phyloP scores from a whole-genome alignment of 2,888 invertebrate genomes.

The Malacosoma neustria region DNA sequence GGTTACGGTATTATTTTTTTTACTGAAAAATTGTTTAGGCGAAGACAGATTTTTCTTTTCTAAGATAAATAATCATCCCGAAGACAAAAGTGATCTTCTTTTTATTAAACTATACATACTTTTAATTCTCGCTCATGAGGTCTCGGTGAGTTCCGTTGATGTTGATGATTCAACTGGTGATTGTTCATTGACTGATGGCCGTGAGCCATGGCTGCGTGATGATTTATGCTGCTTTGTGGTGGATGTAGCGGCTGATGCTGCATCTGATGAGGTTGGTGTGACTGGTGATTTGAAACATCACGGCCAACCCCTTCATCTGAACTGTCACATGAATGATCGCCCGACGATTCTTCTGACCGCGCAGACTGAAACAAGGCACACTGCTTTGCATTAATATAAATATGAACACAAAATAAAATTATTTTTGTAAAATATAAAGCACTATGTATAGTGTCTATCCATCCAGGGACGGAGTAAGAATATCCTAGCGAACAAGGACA shows the following conservation, averaged over 20 bases:
- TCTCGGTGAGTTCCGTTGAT: conserved; percentile 53
- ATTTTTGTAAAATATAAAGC: too few species aligned
- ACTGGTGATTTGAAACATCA: conserved; percentile 41
- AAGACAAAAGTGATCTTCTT: too few species aligned
- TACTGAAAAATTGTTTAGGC: too few species aligned
- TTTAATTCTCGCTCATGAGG: conserved; percentile 56
- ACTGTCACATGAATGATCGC: conserved; percentile 64
- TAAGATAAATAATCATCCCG: too few species aligned
- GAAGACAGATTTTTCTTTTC: too few species aligned
- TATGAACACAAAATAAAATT: too few species aligned
- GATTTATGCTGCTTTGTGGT: conserved; percentile 32
- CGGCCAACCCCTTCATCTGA: conserved; percentile 66
- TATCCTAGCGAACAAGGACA: too few species aligned
- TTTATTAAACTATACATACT: conserved; percentile 24
- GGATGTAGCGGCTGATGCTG: conserved; percentile 26
- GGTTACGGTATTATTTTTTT: too few species aligned
- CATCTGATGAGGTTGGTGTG: conserved; percentile 20
- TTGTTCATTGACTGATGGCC: conserved; percentile 22
- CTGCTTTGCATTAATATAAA: background rate
- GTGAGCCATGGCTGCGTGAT: conserved; percentile 33
- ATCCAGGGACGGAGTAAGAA: too few species aligned
- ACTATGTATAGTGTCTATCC: too few species aligned
- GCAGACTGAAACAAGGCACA: conserved; percentile 38
- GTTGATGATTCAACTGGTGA: conserved; percentile 41
- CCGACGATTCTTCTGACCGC: conserved; percentile 63